Conservation (phyloP, 2,888 invertebrate genomes). For the Atrina japonica region DNA sequence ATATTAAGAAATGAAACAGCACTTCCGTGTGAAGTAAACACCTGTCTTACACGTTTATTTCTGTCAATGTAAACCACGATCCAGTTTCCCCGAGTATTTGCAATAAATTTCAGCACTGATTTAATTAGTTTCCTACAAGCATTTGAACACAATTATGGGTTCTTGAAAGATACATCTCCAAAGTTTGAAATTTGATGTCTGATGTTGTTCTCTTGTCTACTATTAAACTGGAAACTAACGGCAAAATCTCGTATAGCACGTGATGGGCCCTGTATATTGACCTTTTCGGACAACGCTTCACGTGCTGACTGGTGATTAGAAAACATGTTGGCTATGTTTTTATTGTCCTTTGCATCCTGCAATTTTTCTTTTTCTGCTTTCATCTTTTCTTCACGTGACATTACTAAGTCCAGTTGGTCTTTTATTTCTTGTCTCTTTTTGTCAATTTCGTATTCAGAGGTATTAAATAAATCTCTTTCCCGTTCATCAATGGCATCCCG, state of each 20-base stretch:
- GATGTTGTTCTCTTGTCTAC: conserved; percentile 65
- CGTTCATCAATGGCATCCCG: conserved; percentile 70
- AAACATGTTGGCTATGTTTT: conserved; percentile 71
- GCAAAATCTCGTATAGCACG: conserved; percentile 69
- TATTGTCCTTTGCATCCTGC: conserved; percentile 64
- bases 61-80: no score
- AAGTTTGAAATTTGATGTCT: conserved; percentile 64
- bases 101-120: no score
- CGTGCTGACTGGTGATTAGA: conserved; percentile 68
- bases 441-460: conserved; percentile 70
- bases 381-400: conserved; percentile 60
- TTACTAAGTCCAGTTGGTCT: conserved; percentile 64
- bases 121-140: no score
- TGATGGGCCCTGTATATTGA: conserved; percentile 62
- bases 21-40: no score
- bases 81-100: no score
- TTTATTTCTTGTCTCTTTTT: conserved; percentile 67
- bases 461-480: conserved; percentile 69
- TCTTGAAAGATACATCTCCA: conserved; percentile 69
- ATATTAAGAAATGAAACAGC: no score
- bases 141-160: conserved; percentile 28
- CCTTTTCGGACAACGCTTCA: conserved; percentile 62
- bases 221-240: conserved; percentile 72
- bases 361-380: conserved; percentile 62
- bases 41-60: no score